Base-by-base conservation (phyloP, 2,888 invertebrate genomes). In the Drosophila prolongata region DNA sequence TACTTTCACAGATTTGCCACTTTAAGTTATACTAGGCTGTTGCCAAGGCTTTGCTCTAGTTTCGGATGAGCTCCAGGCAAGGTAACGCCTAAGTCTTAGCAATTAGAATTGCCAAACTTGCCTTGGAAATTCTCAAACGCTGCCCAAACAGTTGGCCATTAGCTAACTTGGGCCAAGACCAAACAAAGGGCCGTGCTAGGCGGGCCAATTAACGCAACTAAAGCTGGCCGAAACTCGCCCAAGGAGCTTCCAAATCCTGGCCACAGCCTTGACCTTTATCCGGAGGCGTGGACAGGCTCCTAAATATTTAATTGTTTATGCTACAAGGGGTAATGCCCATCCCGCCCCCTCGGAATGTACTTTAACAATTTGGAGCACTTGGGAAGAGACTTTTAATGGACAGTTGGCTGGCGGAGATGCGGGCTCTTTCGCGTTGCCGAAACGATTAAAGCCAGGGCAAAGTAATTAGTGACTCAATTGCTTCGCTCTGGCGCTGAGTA, bases 401-500 rank as follows among this genome's bases (percentile, higher is more conserved):
- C 78, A 83, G 66, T 54, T 46, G 59, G 62, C 19, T 6, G 43
- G 8, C 27, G 38, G 47, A 49, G 52, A 35, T 44, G 70, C 42
- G n/a, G n/a, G 47, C 58, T 27, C 56, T 60, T 64, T 65, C 49
- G 54, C 34, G 47, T 52, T 43, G 52, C 49, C 52, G 40, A 40
- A 60, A 59, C 85, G 87, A 85, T 85, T 85, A 84, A 79, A 84
- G 81, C 83, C 78, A 64, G 77, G 76, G 74, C 78, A 78, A 79
- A 89, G 89, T 86, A 86, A 86, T 86, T 86, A 86, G 85, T 82
- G 78, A 86, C 85, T 89, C 89, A 87, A 86, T 86, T 86, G 89
- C 75, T 87, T 79, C 62, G 52, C 50, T 42, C 40, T 54, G 53
- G 38, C 49, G 56, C 54, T 74, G 78, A 80, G 86, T 70, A 71